Percentiles rank a stretch among this genome's conserved stretches.
Conservation (phyloP, 2,888 invertebrate genomes). For the Torymus auratus region DNA sequence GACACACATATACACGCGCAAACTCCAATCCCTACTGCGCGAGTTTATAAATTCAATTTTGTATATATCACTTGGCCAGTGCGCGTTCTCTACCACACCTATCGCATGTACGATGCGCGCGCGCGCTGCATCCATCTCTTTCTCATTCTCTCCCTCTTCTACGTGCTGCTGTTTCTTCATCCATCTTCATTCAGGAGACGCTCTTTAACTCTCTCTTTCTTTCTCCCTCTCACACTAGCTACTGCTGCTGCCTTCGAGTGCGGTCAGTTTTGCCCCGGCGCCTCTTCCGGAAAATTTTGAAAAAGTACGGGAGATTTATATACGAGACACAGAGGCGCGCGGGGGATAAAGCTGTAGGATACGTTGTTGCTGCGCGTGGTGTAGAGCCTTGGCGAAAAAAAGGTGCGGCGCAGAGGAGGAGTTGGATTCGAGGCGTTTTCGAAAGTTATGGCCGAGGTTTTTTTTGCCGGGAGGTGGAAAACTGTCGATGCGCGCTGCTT, state of each 20-base stretch:
- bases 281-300: conserved; percentile 27
- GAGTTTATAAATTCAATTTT: conserved; percentile 33
- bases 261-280: conserved; percentile 29
- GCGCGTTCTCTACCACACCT: conserved; percentile 23
- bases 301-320: conserved; percentile 41
- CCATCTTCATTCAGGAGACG: conserved; percentile 67
- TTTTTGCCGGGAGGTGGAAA: neutral
- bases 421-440: conserved; percentile 4
- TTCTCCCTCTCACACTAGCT: conserved; percentile 50
- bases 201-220: conserved; percentile 24
- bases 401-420: neutral
- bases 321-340: neutral
- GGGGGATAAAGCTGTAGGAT: neutral
- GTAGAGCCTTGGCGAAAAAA: neutral
- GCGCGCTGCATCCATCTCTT: conserved; percentile 27
- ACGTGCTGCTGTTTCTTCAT: conserved; percentile 61
- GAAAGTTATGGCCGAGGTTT: conserved; percentile 5
- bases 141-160: neutral
- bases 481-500: conserved; percentile 1
- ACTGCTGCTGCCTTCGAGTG: conserved; percentile 62
- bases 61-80: conserved; percentile 44
- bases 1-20: neutral
- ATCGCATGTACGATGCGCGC: neutral
- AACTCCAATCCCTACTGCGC: neutral
- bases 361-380: too few relatives aligned